Base-by-base conservation (phyloP, 1,140 invertebrate genomes). In the Drosophila takahashii region DNA sequence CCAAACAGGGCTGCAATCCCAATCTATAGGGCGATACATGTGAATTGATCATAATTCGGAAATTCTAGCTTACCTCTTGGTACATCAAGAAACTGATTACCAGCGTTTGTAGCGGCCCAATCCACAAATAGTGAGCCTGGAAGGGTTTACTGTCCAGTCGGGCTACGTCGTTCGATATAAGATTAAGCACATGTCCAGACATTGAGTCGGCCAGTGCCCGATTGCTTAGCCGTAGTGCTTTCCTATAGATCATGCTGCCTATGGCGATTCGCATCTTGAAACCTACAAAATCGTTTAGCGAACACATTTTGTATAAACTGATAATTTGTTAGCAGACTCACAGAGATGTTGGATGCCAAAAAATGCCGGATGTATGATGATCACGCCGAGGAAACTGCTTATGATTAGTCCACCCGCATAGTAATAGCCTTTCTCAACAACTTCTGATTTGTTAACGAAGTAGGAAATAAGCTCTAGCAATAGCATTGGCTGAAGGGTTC, bases 181-280 rank as follows among this genome's bases (percentile, higher is more conserved):
- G 93, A 92, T 98, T 99, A 0, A 98, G 96, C 83, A 98, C 95
- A 93, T 99, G 96, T 2, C 98, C 97, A 22, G 96, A 96, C 0
- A 96, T 96, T 78, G 27, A 29, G 27, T 96, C 93, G 5, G 95
- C 95, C 32, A 98, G 87, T 0, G 96, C 95, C 1, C 93, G 94
- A 74, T 95, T 95, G 45, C 94, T 96, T 6, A 97, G 83, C 9
- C 94, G 93, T 11, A 96, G 86, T 2, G 95, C 93, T 94, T 97
- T 98, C 85, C 96, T 94, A 89, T 97, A 98, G 44, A 98, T 95
- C 29, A 97, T 93, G 0, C 96, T 95, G 95, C 95, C 91, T 11
- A 13, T 5, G 1, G 7, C 15, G 27, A 29, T 7, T 29, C 27
- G 27, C 27, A 29, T 29, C 27, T 29, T 29, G 27, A 29, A 29